phyloP scores from a whole-genome alignment of 2,113 vertebrate species.

The Pollimyrus isidori region DNA sequence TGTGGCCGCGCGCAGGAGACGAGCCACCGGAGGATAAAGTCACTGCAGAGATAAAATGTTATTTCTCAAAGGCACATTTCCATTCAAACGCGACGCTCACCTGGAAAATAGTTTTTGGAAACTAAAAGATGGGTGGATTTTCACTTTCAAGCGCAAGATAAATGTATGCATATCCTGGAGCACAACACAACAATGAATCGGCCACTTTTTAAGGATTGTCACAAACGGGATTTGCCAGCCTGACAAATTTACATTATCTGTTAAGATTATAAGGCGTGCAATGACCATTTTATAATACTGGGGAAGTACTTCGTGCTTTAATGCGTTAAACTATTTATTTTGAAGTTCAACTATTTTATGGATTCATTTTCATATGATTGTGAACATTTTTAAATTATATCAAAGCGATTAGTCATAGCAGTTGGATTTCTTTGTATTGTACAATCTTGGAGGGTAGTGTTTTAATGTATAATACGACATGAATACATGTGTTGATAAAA shows the following conservation, averaged over 20 bases:
- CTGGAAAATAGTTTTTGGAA: background rate
- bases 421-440: background rate
- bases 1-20: background rate
- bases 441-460: background rate
- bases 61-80: background rate
- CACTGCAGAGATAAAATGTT: background rate
- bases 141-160: background rate
- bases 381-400: background rate
- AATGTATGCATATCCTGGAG: background rate
- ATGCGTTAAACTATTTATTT: background rate
- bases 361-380: background rate
- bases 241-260: background rate
- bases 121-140: background rate
- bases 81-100: background rate
- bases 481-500: background rate
- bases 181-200: background rate
- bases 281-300: background rate
- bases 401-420: background rate
- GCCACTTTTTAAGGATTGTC: constrained; percentile 1
- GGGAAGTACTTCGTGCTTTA: background rate
- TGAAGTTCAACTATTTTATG: background rate
- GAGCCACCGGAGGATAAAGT: background rate
- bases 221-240: background rate
- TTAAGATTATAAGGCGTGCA: background rate
- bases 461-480: background rate